phyloP scores from a whole-genome alignment of 2,888 invertebrate genomes.

The Dicycla oo region DNA sequence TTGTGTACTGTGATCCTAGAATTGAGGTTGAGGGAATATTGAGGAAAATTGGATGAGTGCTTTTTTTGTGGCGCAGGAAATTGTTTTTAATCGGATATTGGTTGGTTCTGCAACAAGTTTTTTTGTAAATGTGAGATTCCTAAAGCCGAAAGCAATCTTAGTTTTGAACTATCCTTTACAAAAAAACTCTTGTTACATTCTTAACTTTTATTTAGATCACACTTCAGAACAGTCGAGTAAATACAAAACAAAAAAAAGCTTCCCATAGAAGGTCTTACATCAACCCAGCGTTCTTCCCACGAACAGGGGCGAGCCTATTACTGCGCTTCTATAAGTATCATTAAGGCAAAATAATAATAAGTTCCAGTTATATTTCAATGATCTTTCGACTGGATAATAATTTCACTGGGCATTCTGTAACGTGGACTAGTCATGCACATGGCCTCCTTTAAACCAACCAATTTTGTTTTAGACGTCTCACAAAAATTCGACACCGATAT shows the following conservation, averaged over 20 bases:
- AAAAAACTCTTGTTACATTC: background rate
- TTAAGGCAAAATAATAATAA: constrained; percentile 85
- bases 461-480: constrained; percentile 53
- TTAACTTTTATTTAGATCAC: constrained; percentile 9
- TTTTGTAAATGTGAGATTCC: background rate
- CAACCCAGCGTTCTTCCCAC: constrained; percentile 78
- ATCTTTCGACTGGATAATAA: constrained; percentile 83
- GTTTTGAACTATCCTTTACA: background rate
- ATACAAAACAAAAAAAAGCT: constrained; percentile 50
- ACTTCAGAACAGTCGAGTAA: constrained; percentile 31
- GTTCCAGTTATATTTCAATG: constrained; percentile 80
- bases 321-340: constrained; percentile 82
- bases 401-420: constrained; percentile 76
- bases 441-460: constrained; percentile 54
- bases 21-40: constrained; percentile 34
- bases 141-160: background rate
- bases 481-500: constrained; percentile 47
- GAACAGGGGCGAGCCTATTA: constrained; percentile 81
- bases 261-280: constrained; percentile 68
- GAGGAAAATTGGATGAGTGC: constrained; percentile 12
- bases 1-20: constrained; percentile 43
- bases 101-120: constrained; percentile 8
- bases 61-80: constrained; percentile 12
- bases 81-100: constrained; percentile 8
- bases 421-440: constrained; percentile 63